These are phyloP conservation scores for Gallirallus australis DNA, from an alignment of 2,797 vertebrate genomes.

Conservation along the genomic window DNA sequence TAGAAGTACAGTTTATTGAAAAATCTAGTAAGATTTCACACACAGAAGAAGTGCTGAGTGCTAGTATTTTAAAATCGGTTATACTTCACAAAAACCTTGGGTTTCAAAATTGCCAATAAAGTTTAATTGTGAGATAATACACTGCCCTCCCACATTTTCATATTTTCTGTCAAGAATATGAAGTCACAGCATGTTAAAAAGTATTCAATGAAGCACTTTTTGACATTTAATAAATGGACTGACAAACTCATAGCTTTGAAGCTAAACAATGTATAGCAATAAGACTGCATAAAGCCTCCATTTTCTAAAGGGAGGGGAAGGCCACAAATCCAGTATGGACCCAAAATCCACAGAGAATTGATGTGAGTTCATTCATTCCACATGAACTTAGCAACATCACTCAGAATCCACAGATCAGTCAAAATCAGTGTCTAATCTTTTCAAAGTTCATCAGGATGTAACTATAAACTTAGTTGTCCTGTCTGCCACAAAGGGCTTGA, in stretches of 20 bases:
- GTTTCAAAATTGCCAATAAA: not conserved
- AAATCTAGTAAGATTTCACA: not conserved
- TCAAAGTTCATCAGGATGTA: not conserved
- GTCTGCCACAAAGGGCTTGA: not conserved
- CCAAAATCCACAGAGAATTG: not conserved
- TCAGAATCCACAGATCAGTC: not conserved
- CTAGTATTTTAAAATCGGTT: not conserved
- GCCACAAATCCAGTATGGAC: not conserved
- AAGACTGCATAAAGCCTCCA: not conserved
- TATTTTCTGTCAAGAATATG: not conserved
- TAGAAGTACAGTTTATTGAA: not conserved
- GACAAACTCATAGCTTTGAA: not conserved
- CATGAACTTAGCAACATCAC: not conserved
- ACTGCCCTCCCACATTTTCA: not conserved
- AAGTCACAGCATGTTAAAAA: not conserved
- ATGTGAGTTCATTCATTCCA: not conserved
- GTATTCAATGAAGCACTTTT: rapidly evolving
- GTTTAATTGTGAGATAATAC: not conserved
- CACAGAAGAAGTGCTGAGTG: not conserved
- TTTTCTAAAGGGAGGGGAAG: not conserved
- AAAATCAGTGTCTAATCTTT: not conserved
- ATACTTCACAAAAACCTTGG: not conserved
- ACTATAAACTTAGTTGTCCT: not conserved
- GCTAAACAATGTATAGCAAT: not conserved
- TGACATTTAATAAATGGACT: not conserved